Percentiles rank a stretch among this genome's conserved stretches.
Evolutionary conservation across 2,113 vertebrate genomes (phyloP).

Genomic region (Perccottus glenii): DNA sequence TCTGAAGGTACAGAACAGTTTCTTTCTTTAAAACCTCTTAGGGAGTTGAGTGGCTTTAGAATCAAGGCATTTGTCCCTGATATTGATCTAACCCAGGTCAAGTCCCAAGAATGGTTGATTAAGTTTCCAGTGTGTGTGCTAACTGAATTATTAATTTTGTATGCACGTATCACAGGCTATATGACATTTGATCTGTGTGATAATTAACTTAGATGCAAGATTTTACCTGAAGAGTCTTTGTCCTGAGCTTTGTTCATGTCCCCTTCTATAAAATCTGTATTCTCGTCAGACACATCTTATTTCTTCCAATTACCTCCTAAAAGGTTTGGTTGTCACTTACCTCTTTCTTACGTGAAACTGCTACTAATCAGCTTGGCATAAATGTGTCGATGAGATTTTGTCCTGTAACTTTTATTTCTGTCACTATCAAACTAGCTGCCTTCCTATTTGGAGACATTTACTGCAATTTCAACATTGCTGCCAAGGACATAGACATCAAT

Average conservation of each 20-base stretch:
- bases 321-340: conserved; percentile 6
- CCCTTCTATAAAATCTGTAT: background rate
- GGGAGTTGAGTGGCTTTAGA: background rate
- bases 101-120: background rate
- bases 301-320: conserved; percentile 18
- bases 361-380: background rate
- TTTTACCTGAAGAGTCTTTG: conserved; percentile 17
- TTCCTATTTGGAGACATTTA: conserved; percentile 3
- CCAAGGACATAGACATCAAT: conserved; percentile 30
- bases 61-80: background rate
- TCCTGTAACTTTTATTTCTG: background rate
- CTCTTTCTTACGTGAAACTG: background rate
- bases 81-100: background rate
- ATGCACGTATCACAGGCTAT: background rate
- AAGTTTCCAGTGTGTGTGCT: background rate
- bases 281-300: background rate
- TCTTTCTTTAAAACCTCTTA: background rate
- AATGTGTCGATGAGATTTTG: background rate
- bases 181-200: background rate
- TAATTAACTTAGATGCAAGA: background rate
- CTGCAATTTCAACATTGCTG: conserved; percentile 14
- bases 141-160: background rate
- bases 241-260: conserved; percentile 7
- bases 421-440: conserved; percentile 1
- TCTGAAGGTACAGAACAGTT: background rate